Conservation (phyloP, 2,797 vertebrate genomes). For the Notamacropus eugenii region DNA sequence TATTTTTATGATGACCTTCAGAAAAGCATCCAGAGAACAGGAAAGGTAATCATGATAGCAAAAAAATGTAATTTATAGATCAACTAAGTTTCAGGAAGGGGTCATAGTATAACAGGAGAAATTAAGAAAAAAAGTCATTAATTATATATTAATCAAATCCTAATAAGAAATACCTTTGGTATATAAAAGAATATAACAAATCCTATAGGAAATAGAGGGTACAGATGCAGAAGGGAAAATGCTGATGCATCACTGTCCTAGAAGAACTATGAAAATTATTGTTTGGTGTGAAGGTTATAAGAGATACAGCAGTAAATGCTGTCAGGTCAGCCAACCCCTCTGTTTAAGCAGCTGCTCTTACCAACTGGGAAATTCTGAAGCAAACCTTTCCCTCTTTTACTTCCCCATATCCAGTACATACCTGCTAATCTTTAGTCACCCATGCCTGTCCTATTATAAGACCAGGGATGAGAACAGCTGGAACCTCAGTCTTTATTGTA, state of each 20-base stretch:
- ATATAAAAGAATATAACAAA: not conserved
- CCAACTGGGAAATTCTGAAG: not conserved
- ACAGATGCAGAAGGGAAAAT: not conserved
- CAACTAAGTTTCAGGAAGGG: not conserved
- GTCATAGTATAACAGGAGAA: not conserved
- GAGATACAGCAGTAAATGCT: not conserved
- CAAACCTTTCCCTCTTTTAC: not conserved
- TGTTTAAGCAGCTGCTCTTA: not conserved
- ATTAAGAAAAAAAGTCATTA: not conserved
- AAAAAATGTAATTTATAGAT: not conserved
- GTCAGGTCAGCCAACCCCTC: not conserved
- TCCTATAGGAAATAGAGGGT: not conserved
- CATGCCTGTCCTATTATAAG: not conserved
- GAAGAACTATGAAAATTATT: not conserved
- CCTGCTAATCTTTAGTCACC: not conserved
- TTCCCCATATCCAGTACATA: not conserved
- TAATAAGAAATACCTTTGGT: conserved; percentile 4
- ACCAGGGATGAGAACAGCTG: not conserved
- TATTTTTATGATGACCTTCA: not conserved
- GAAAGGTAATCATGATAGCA: not conserved
- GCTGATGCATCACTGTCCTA: not conserved
- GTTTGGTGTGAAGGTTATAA: not conserved
- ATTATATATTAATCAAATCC: not conserved
- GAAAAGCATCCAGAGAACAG: not conserved
- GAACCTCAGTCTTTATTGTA: not conserved